phyloP scores from a whole-genome alignment of 2,797 vertebrate genomes.

The Oryzias sinensis region DNA sequence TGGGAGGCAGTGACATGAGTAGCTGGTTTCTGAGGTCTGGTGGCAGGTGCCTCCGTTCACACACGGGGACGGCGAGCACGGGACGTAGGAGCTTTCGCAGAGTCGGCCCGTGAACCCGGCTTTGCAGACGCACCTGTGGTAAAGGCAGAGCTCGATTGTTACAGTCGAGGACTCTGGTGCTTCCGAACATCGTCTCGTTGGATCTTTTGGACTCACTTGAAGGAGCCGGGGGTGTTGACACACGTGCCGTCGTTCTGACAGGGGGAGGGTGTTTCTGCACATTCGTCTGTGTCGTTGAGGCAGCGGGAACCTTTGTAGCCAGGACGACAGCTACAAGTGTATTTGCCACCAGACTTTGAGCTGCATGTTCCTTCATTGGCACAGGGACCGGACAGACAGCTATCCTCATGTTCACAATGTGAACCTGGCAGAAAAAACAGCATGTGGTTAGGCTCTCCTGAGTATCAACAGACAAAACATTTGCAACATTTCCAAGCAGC shows the following conservation, averaged over 20 bases:
- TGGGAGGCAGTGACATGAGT: conserved; percentile 91
- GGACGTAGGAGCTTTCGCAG: conserved; percentile 85
- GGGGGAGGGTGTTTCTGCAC: conserved; percentile 65
- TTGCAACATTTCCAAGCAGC: too few species aligned
- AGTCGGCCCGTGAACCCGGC: conserved; percentile 83
- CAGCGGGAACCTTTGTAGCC: conserved; percentile 86
- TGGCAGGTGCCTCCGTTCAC: conserved; percentile 91
- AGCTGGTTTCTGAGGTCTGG: conserved; percentile 82
- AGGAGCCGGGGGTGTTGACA: conserved; percentile 83
- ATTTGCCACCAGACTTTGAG: conserved; percentile 75
- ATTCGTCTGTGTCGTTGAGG: conserved; percentile 89
- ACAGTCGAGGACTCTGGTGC: too few species aligned
- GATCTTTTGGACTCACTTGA: conserved; percentile 54
- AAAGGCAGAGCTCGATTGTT: conserved; percentile 8
- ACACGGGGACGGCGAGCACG: conserved; percentile 88
- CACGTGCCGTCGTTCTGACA: conserved; percentile 85
- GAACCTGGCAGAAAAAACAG: conserved; percentile 64
- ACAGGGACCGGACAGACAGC: conserved; percentile 87
- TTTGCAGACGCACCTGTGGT: conserved; percentile 78
- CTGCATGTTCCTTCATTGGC: conserved; percentile 83
- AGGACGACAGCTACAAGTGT: conserved; percentile 81
- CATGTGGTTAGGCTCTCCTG: too few species aligned
- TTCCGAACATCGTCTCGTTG: not conserved
- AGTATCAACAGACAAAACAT: too few species aligned
- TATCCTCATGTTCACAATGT: conserved; percentile 85